A percentile compares a stretch with the other conserved stretches of the same genome.
These are phyloP conservation scores for Papilio polyxenes DNA, from an alignment of 1,140 invertebrate species.

Conservation along the genomic window DNA sequence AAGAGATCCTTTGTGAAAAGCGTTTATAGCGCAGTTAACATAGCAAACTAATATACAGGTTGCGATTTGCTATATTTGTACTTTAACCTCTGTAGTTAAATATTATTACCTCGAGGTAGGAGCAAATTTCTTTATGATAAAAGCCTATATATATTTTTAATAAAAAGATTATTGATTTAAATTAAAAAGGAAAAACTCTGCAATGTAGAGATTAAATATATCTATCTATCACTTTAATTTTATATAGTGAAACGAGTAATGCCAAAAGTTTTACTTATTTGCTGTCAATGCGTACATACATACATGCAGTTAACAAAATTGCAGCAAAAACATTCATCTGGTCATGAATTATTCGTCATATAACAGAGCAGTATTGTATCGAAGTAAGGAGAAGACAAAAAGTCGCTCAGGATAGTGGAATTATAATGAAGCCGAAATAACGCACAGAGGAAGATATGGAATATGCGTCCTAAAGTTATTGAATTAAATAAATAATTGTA, in stretches of 20 bases:
- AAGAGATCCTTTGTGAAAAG: conserved; percentile 7
- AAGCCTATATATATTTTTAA: not conserved
- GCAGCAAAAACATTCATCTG: not conserved
- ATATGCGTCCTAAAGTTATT: not conserved
- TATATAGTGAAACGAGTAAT: not conserved
- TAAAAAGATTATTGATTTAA: not conserved
- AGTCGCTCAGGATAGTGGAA: not conserved
- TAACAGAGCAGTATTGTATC: not conserved
- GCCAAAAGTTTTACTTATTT: not conserved
- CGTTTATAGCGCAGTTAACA: conserved; percentile 16
- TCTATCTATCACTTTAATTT: not conserved
- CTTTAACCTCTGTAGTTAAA: not conserved
- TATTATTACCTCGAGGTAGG: not conserved
- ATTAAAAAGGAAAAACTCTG: no score
- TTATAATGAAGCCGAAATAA: conserved; percentile 9
- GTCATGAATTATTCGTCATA: conserved; percentile 13
- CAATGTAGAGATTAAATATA: no score
- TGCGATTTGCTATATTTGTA: conserved; percentile 9
- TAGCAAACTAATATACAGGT: conserved; percentile 9
- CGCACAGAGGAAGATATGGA: not conserved
- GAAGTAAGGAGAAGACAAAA: conserved; percentile 14
- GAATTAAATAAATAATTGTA: not conserved
- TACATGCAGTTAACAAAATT: not conserved
- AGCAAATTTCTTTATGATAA: not conserved
- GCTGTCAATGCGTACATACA: not conserved